Base-by-base conservation (phyloP, 2,888 invertebrate species). In the Andrena praecox region DNA sequence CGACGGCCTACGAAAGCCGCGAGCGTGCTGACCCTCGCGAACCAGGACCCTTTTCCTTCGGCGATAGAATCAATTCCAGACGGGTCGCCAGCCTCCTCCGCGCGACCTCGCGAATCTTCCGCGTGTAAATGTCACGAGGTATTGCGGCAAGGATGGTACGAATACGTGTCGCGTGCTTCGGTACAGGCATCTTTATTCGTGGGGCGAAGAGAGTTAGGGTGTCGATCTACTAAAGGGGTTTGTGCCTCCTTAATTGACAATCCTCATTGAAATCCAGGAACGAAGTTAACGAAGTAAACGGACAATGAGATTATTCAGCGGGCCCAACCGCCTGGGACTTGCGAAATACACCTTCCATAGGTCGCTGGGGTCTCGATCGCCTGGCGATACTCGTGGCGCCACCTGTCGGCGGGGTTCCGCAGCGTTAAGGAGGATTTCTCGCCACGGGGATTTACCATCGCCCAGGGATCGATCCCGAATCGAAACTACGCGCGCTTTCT, bases 361-460 rank as follows among this genome's bases (percentile, higher is more conserved):
- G 48, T 29, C 27, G 42, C 29, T 42, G n/a, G 29, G 10, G 50
- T n/a, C 27, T 20, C 12, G 24, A 50, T 27, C 33, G 42, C 5
- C 31, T 8, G 48, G 62, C 16, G 59, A 82, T 75, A 62, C 84
- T 83, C 20, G 84, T 83, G 83, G 76, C 76, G 83, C 63, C 84
- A 84, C 70, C 84, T 84, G 66, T 79, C 77, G 84, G 84, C 24
- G 27, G 8, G 20, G 2, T 1, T 16, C 8, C 24, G 71, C 48
- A 73, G 24, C 56, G 27, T 7, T 59, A 66, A 66, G n/a, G 69
- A 69, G 29, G 59, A 59, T 68, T 20, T 42, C n/a, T 5, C 31
- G 0, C 1, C 0, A 20, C 1, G 4, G 4, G 35, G 60, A 76
- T 62, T 70, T 75, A 70, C 75, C 75, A 16, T 54, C 70, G 50